phyloP scores from a whole-genome alignment of 2,797 vertebrate genomes.

The Antrozous pallidus region DNA sequence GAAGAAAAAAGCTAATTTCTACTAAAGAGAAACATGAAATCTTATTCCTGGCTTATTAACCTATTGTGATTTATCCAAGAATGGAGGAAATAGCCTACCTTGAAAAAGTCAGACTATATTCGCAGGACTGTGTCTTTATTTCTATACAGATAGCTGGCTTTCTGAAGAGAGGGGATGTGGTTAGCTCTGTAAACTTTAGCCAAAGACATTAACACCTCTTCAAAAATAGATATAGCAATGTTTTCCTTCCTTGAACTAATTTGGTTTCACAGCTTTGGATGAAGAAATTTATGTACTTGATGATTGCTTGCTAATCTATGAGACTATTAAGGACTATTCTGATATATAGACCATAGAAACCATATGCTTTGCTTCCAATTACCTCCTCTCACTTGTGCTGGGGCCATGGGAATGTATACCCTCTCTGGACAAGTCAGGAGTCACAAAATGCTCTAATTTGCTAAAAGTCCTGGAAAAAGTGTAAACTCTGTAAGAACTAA shows the following conservation, averaged over 20 bases:
- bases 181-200: background rate
- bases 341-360: background rate
- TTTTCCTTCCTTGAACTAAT: background rate
- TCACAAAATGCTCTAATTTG: background rate
- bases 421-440: background rate
- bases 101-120: conserved; percentile 9
- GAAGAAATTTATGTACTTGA: background rate
- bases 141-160: background rate
- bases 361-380: background rate
- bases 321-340: background rate
- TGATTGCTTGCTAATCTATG: background rate
- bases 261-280: background rate
- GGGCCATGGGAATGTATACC: background rate
- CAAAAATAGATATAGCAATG: background rate
- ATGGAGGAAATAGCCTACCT: background rate
- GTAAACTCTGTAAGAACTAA: background rate
- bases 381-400: background rate
- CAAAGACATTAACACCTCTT: background rate
- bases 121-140: background rate
- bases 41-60: background rate
- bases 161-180: conserved; percentile 21
- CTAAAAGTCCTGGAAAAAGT: background rate
- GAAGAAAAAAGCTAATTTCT: background rate
- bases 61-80: background rate
- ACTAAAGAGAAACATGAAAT: conserved; percentile 9